Conservation (phyloP, 2,113 vertebrate species). For the Chrysemys picta region DNA sequence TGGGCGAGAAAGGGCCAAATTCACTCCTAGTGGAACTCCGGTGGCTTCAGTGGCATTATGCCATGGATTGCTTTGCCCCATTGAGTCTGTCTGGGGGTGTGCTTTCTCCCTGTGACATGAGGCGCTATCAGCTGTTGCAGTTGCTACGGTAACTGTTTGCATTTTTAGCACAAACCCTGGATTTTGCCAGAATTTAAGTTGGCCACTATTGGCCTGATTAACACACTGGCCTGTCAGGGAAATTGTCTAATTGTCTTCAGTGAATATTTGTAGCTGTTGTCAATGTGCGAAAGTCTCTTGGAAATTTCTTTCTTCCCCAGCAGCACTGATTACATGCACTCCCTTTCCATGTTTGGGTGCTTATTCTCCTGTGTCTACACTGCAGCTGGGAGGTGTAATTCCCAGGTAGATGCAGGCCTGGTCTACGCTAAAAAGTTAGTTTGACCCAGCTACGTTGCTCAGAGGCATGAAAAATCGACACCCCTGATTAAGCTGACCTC, state of each 20-base stretch:
- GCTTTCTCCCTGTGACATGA: not conserved
- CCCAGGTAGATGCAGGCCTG: not conserved
- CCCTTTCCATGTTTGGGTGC: not conserved
- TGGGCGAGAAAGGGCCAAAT: not conserved
- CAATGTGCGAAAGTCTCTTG: not conserved
- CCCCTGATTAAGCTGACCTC: no score
- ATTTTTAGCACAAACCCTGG: not conserved
- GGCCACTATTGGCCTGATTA: not conserved
- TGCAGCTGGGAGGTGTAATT: not conserved
- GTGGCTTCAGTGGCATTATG: fast-evolving
- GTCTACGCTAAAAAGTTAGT: not conserved
- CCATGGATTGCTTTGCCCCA: fast-evolving
- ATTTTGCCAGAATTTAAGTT: not conserved
- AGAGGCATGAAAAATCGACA: not conserved
- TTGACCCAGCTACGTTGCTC: not conserved
- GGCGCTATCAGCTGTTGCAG: not conserved
- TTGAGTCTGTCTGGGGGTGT: fast-evolving
- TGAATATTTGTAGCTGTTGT: fast-evolving
- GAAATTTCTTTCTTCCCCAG: not conserved
- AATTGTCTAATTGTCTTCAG: slow-evolving; percentile 20
- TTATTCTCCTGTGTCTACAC: not conserved
- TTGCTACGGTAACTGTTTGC: not conserved
- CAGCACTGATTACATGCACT: not conserved
- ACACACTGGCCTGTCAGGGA: not conserved
- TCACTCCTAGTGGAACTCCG: not conserved